Conservation (phyloP, 2,797 vertebrate species). For the Acanthiza pusilla region DNA sequence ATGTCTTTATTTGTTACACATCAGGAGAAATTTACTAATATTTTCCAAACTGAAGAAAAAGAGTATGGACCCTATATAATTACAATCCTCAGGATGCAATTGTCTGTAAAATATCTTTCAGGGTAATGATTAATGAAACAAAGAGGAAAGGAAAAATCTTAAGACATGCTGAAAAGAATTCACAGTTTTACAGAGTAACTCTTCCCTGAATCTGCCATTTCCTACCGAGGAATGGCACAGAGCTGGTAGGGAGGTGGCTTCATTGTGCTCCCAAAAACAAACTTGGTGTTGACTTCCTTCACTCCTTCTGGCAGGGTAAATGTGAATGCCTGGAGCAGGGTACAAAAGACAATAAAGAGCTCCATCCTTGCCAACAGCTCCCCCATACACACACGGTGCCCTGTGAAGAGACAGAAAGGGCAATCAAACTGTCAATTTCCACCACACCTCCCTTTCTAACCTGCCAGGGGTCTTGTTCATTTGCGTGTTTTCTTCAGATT, state of each 20-base stretch:
- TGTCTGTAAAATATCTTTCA: background rate
- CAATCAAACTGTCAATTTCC: background rate
- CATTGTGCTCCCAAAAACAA: conserved; percentile 17
- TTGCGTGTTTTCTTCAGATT: background rate
- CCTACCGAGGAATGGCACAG: conserved; percentile 39
- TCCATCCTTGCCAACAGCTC: conserved; percentile 54
- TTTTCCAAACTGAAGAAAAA: background rate
- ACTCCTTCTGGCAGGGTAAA: conserved; percentile 45
- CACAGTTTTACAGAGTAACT: background rate
- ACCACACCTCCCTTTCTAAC: background rate
- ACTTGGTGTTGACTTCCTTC: conserved; percentile 10
- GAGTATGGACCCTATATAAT: background rate
- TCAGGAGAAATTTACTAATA: background rate
- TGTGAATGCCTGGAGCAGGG: conserved; percentile 30
- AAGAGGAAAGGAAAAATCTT: background rate
- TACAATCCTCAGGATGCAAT: background rate
- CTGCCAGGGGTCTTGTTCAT: background rate
- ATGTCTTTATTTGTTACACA: background rate
- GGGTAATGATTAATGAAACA: background rate
- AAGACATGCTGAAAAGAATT: background rate
- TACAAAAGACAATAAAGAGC: conserved; percentile 59
- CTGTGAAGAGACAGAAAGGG: background rate
- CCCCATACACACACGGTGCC: conserved; percentile 43
- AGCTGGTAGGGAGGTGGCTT: conserved; percentile 29
- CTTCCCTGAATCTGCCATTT: background rate